Conservation (phyloP, 2,113 vertebrate species). For the Tapirus terrestris region DNA sequence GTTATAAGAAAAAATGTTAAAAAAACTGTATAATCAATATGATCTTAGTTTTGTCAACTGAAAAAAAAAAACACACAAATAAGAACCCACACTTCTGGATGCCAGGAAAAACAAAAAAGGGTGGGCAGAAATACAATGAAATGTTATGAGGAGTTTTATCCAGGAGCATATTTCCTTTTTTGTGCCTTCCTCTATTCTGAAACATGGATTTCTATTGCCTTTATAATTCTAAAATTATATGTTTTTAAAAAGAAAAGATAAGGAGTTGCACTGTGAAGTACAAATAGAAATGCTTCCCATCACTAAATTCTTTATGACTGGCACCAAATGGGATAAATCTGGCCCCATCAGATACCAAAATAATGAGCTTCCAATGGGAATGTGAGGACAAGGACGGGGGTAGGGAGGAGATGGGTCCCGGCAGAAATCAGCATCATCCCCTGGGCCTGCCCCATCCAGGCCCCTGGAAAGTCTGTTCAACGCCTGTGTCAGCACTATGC, state of each 20-base stretch:
- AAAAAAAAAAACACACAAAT: background rate
- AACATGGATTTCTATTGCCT: background rate
- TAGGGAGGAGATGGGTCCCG: background rate
- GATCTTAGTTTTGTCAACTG: background rate
- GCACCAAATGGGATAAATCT: background rate
- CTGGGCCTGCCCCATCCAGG: background rate
- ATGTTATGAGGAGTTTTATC: background rate
- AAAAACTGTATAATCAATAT: background rate
- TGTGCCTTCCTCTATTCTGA: conserved; percentile 39
- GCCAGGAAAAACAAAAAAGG: background rate
- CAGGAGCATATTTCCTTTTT: conserved; percentile 21
- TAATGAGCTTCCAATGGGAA: background rate
- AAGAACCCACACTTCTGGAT: background rate
- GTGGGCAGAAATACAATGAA: background rate
- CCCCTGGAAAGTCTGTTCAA: background rate
- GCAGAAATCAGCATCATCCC: background rate
- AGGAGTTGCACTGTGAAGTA: background rate
- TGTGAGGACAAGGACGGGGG: background rate
- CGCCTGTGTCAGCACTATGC: background rate
- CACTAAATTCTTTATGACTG: conserved; percentile 38
- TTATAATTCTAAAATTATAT: conserved; percentile 42
- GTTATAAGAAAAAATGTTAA: background rate
- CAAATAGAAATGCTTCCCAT: conserved; percentile 23
- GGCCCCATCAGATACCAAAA: background rate
- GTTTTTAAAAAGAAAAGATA: conserved; percentile 1